Conservation (phyloP, 1,140 invertebrate genomes). For the Steinernema khuongi region DNA sequence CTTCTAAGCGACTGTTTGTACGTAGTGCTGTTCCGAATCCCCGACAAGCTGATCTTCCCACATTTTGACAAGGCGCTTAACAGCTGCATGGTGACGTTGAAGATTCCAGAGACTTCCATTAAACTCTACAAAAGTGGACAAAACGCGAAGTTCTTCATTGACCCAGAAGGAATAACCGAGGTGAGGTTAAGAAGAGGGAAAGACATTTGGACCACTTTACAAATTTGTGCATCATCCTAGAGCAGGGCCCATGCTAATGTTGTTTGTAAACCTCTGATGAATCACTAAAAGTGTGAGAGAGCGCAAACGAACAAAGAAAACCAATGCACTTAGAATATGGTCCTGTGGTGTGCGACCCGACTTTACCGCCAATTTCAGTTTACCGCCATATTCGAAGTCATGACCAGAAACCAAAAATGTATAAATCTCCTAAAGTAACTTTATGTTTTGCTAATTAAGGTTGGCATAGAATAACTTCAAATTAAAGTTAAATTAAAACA, state of each 20-base stretch:
- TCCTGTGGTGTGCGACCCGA: no score
- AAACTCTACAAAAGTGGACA: neutral
- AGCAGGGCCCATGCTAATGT: conserved; percentile 86
- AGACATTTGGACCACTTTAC: conserved; percentile 70
- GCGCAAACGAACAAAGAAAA: no score
- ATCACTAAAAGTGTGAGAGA: no score
- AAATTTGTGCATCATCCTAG: conserved; percentile 85
- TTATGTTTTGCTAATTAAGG: no score
- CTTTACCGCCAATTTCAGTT: neutral
- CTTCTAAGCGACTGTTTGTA: neutral
- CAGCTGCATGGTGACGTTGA: neutral
- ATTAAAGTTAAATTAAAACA: no score
- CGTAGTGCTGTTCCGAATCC: neutral
- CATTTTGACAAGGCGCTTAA: neutral
- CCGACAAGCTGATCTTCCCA: neutral
- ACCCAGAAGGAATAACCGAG: neutral
- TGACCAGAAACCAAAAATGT: no score
- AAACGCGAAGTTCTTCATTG: neutral
- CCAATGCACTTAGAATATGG: no score
- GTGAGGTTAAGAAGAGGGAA: neutral
- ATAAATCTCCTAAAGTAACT: no score
- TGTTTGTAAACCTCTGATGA: conserved; percentile 69
- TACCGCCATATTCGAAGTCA: no score
- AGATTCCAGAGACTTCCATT: neutral
- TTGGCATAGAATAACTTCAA: no score